Evolutionary conservation across 2,113 vertebrate species (phyloP).

Genomic region (Actenoides hombroni): DNA sequence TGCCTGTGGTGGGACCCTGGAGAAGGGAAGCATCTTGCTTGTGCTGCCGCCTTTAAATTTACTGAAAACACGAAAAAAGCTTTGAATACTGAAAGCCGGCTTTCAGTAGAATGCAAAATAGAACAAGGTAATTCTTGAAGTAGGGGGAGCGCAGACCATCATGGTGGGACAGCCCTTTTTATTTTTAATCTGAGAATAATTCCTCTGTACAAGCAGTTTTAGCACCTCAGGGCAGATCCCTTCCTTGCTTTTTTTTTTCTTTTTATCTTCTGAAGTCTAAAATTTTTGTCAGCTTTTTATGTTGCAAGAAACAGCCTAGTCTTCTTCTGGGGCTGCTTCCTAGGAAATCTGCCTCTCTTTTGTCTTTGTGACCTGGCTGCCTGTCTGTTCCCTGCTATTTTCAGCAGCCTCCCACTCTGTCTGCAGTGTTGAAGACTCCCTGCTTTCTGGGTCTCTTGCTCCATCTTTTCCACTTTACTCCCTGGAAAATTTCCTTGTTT

Average conservation of each 20-base stretch:
- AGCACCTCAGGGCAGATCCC: not conserved
- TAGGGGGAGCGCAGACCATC: not conserved
- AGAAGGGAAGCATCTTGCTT: not conserved
- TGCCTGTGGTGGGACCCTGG: not conserved
- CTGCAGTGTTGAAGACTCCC: not conserved
- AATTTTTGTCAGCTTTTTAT: not conserved
- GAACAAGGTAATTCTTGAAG: not conserved
- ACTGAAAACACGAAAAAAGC: not conserved
- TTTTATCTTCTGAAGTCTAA: not conserved
- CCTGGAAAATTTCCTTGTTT: not conserved
- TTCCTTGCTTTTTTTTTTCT: not conserved
- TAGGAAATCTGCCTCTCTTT: not conserved
- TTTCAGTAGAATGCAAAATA: not conserved
- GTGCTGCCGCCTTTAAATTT: not conserved
- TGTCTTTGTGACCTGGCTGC: not conserved
- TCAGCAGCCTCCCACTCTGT: constrained; percentile 32
- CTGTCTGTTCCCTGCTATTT: constrained; percentile 7
- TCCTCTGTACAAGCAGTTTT: not conserved
- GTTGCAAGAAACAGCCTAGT: not conserved
- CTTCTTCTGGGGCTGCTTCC: not conserved
- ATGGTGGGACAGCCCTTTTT: not conserved
- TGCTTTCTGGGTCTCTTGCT: not conserved
- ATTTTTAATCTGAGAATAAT: not conserved
- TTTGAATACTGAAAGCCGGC: not conserved
- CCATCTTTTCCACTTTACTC: not conserved